Conservation (phyloP, 2,888 invertebrate species). For the Seira ritae region DNA sequence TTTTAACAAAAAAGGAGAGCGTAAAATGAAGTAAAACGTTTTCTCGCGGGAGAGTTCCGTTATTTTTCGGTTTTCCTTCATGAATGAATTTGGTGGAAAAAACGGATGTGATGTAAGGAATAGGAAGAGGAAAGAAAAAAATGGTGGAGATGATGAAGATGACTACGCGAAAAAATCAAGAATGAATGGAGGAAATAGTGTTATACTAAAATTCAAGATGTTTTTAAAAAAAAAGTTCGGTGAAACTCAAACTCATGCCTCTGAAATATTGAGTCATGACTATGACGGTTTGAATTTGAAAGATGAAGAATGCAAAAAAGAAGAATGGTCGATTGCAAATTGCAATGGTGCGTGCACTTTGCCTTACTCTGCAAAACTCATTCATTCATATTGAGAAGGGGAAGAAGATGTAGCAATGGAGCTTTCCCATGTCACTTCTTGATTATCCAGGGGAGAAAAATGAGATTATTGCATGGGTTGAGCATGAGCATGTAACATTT, state of each 20-base stretch:
- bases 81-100: constrained; percentile 22
- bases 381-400: neutral
- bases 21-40: constrained; percentile 23
- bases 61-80: constrained; percentile 37
- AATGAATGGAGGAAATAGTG: neutral
- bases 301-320: neutral
- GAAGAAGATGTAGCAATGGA: neutral
- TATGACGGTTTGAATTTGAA: neutral
- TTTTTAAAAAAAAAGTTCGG: no score
- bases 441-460: constrained; percentile 1
- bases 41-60: constrained; percentile 45
- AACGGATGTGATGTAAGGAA: constrained; percentile 18
- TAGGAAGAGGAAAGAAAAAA: constrained; percentile 13
- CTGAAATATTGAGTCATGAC: neutral
- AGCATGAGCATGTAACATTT: neutral
- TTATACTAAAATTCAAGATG: neutral
- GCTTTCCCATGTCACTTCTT: neutral
- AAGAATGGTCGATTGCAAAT: constrained; percentile 12
- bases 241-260: neutral
- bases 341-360: constrained; percentile 44
- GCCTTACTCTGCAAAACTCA: constrained; percentile 11
- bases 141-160: neutral
- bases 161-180: no score
- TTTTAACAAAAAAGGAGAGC: neutral
- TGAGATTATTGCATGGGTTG: neutral